Evolutionary conservation across 2,888 invertebrate genomes (phyloP).

Genomic region (Caenorhabditis panamensis): DNA sequence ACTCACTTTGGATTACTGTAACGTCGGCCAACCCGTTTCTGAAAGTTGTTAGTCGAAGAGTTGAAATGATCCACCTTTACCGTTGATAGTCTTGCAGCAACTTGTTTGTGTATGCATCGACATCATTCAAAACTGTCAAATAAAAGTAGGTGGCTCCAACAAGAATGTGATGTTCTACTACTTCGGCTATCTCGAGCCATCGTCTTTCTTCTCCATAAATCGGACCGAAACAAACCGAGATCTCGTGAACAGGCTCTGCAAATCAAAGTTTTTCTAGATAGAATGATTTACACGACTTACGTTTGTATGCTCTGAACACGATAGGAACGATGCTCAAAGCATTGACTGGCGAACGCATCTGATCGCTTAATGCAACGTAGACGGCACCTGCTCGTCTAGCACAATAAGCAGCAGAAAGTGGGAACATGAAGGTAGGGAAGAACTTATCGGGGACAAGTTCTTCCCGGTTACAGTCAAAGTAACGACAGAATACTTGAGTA

Average conservation of each 20-base stretch:
- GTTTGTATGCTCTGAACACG: slow-evolving; percentile 9
- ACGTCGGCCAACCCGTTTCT: slow-evolving; percentile 14
- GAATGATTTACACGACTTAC: background rate
- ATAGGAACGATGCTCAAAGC: background rate
- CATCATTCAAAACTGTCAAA: slow-evolving; percentile 9
- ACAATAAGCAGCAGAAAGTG: slow-evolving; percentile 2
- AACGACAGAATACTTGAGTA: slow-evolving; percentile 12
- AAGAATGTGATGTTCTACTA: slow-evolving; percentile 22
- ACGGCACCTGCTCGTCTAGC: slow-evolving; percentile 20
- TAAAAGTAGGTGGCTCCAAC: slow-evolving; percentile 24
- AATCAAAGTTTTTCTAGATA: background rate
- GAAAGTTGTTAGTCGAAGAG: no score
- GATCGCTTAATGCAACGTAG: background rate
- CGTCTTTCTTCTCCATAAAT: slow-evolving; percentile 11
- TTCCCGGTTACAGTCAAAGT: slow-evolving; percentile 1
- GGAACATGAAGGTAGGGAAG: slow-evolving; percentile 2
- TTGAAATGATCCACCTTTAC: background rate
- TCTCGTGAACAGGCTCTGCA: slow-evolving; percentile 13
- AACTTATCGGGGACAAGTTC: background rate
- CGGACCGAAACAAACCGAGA: slow-evolving; percentile 13
- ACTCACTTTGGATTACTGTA: background rate
- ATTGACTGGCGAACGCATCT: background rate
- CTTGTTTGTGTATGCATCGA: slow-evolving; percentile 2
- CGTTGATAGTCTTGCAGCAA: slow-evolving; percentile 15
- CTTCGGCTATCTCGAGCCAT: slow-evolving; percentile 23